Evolutionary conservation across 1,140 invertebrate species (phyloP).

Genomic region (Drosophila albomicans): DNA sequence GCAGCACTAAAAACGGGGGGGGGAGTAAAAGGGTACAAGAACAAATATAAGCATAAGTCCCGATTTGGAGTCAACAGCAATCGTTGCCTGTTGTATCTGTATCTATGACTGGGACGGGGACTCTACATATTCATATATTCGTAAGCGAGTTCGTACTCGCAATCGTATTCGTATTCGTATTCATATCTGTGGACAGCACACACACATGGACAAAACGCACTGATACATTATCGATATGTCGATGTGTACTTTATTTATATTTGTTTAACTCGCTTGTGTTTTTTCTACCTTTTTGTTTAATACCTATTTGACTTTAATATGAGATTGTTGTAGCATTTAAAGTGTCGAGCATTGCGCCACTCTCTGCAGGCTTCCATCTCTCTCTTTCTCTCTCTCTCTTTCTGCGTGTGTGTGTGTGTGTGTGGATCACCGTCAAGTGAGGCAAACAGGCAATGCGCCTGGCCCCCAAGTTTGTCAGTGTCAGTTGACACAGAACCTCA

Average conservation of each 20-base stretch:
- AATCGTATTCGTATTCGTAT: slow-evolving; percentile 32
- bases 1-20: slow-evolving; percentile 24
- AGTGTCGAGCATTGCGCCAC: slow-evolving; percentile 72
- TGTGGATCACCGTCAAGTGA: slow-evolving; percentile 40
- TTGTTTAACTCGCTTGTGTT: slow-evolving; percentile 65
- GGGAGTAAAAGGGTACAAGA: slow-evolving; percentile 47
- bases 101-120: slow-evolving; percentile 9
- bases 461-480: slow-evolving; percentile 39
- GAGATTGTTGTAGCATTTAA: slow-evolving; percentile 83
- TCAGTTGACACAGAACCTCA: slow-evolving; percentile 50
- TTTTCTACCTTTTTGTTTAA: slow-evolving; percentile 75
- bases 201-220: slow-evolving; percentile 13
- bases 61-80: slow-evolving; percentile 58
- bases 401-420: slow-evolving; percentile 5
- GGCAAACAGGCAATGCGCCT: slow-evolving; percentile 23
- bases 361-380: slow-evolving; percentile 8
- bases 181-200: slow-evolving; percentile 42
- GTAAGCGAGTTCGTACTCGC: slow-evolving; percentile 1
- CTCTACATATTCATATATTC: slow-evolving; percentile 43
- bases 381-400: neutral
- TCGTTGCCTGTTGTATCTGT: slow-evolving; percentile 31
- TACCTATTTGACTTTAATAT: slow-evolving; percentile 84
- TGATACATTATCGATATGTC: slow-evolving; percentile 55
- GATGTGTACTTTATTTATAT: slow-evolving; percentile 73
- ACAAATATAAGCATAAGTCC: slow-evolving; percentile 67